Percentiles rank a stretch among this genome's conserved stretches.
phyloP scores from a whole-genome alignment of 2,113 vertebrate genomes.

The Myrmophylax atrothorax region DNA sequence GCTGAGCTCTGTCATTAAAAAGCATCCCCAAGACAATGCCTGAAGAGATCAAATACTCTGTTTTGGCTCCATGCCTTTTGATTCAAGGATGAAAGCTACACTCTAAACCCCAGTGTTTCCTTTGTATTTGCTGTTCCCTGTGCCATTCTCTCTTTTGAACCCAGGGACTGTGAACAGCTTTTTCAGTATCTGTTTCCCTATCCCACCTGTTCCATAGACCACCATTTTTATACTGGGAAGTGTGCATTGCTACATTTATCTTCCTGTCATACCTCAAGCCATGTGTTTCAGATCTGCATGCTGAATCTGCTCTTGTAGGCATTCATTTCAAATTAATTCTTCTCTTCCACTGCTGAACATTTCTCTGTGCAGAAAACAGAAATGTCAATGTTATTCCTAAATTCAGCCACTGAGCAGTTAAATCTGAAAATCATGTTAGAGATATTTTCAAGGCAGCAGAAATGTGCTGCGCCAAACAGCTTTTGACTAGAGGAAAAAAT shows the following conservation, averaged over 20 bases:
- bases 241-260: background rate
- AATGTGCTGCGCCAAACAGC: background rate
- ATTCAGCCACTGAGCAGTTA: background rate
- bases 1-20: background rate
- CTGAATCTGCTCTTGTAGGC: background rate
- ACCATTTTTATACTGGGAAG: background rate
- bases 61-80: background rate
- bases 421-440: background rate
- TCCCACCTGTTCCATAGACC: background rate
- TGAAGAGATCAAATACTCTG: background rate
- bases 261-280: background rate
- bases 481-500: background rate
- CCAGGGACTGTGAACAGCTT: background rate
- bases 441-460: background rate
- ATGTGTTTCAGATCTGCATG: background rate
- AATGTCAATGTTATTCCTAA: background rate
- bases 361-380: background rate
- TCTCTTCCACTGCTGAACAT: background rate
- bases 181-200: background rate
- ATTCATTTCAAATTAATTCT: background rate
- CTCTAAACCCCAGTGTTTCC: background rate
- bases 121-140: background rate
- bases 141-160: background rate
- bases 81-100: background rate
- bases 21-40: background rate